Base-by-base conservation (phyloP, 2,113 vertebrate species). In the Muscicapa adusta region DNA sequence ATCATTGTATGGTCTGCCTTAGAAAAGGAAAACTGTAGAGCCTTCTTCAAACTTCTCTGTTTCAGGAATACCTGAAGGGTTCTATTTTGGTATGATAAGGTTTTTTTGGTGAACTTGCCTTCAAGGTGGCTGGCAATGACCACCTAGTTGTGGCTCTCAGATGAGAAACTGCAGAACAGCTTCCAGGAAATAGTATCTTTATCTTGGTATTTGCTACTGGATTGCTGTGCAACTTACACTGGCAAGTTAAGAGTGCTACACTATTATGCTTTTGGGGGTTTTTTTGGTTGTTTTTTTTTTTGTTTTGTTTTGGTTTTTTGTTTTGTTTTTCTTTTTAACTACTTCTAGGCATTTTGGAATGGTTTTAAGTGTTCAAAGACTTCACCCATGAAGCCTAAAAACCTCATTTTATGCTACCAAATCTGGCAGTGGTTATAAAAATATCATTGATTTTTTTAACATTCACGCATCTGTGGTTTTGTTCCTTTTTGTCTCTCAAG, bases 181-280 rank as follows among this genome's bases (percentile, higher is more conserved):
- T 89, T 82, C 40, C 20, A 68, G 58, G 34, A 89, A 85, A 38
- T 3, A 68, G 7, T 33, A 10, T 28, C 25, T 80, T 88, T 54
- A 9, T 42, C 13, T 63, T 67, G 53, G 22, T 25, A 62, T 82
- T 84, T 84, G 18, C n/a, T 78, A 2, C 31, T 77, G 50, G n/a
- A 42, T 84, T 81, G 18, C 54, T 51, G 9, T 65, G 23, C 20
- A 54, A 2, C 3, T 91, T 88, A 58, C 42, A 5, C 7, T 58
- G 23, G 14, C 38, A 66, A 62, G 29, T 45, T 70, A 68, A 78
- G 56, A 54, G 19, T 77, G 28, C 43, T 43, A 54, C 48, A 10
- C 5, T 36, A 31, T 51, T 8, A 6, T 0, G 0, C 2, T 5
- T 6, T 20, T n/a, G n/a, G n/a, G n/a, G n/a, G n/a, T n/a, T 57